Percentiles rank a stretch among this genome's conserved stretches.
phyloP scores from a whole-genome alignment of 1,140 invertebrate species.

The Achroia grisella region DNA sequence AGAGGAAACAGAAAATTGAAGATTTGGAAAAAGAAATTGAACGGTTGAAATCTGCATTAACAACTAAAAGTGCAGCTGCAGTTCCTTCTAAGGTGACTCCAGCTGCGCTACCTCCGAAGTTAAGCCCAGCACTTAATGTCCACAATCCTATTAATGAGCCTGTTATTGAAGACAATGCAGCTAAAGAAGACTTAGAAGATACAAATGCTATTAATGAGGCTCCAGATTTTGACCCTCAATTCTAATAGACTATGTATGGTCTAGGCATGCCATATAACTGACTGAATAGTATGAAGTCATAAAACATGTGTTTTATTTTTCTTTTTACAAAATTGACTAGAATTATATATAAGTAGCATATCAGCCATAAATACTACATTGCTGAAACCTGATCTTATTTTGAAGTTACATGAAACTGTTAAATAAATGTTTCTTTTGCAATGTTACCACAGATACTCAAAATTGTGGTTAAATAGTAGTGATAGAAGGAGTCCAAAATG shows the following conservation, averaged over 20 bases:
- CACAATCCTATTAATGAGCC: constrained; percentile 54
- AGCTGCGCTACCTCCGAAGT: constrained; percentile 51
- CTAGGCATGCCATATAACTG: no score
- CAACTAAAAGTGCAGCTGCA: constrained; percentile 48
- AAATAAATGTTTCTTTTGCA: no score
- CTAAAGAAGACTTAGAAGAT: constrained; percentile 62
- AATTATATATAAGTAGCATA: no score
- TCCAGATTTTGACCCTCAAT: constrained; percentile 50
- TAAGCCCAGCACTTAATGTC: constrained; percentile 48
- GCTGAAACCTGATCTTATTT: no score
- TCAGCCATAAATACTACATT: no score
- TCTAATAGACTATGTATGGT: constrained; percentile 8
- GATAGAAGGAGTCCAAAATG: no score
- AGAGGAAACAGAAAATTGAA: constrained; percentile 50
- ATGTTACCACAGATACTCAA: no score
- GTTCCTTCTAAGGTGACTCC: constrained; percentile 50
- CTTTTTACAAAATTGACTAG: constrained; percentile 3
- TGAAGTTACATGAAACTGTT: no score
- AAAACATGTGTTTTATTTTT: neutral
- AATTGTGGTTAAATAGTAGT: no score
- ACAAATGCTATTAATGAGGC: constrained; percentile 53
- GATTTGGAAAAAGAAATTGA: constrained; percentile 54
- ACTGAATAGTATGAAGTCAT: no score
- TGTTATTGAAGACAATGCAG: constrained; percentile 46
- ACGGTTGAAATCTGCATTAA: constrained; percentile 42